Base-by-base conservation (phyloP, 1,140 invertebrate genomes). In the Planococcus citri region DNA sequence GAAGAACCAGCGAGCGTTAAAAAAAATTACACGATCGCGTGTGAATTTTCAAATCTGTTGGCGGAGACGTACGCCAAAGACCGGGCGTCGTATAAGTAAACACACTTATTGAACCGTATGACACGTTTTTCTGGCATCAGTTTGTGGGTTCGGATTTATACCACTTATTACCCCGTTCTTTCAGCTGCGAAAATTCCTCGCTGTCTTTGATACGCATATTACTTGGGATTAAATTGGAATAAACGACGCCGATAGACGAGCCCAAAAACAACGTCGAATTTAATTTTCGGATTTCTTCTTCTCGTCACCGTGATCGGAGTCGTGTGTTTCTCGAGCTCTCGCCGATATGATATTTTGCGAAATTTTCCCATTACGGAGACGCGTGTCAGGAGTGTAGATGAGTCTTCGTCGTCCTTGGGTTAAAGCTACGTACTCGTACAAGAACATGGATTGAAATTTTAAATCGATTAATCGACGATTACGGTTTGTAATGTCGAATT, bases 141-240 rank as follows among this genome's bases (percentile, higher is more conserved):
- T 64, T 64, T 64, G 60, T 21, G 60, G 60, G 60, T 27, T 64
- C 21, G 60, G 60, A 64, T 64, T 64, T 64, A 17, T 64, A 64
- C 60, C 60, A 27, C 60, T 25, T 27, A 64, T 64, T 64, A 64
- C 60, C 60, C 22, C n/a, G 12, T 14, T 51, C 41, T 51, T 51
- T 51, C 60, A 64, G 60, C 60, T 64, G 60, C 60, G 60, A 64
- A 64, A 64, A 64, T 64, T 64, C 60, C 60, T 64, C 25, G 60
- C n/a, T n/a, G 60, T 64, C 60, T 24, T 64, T 64, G 60, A n/a
- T n/a, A n/a, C n/a, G n/a, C n/a, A 64, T 64, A 64, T 25, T 17
- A 9, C 25, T 25, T 9, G 22, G 51, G 60, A 64, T 64, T 64
- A 64, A 64, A 14, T 20, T 10, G 22, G 25, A 64, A 64, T 64